These are phyloP conservation scores for Seriola aureovittata DNA, from an alignment of 2,113 vertebrate species.

Conservation along the genomic window DNA sequence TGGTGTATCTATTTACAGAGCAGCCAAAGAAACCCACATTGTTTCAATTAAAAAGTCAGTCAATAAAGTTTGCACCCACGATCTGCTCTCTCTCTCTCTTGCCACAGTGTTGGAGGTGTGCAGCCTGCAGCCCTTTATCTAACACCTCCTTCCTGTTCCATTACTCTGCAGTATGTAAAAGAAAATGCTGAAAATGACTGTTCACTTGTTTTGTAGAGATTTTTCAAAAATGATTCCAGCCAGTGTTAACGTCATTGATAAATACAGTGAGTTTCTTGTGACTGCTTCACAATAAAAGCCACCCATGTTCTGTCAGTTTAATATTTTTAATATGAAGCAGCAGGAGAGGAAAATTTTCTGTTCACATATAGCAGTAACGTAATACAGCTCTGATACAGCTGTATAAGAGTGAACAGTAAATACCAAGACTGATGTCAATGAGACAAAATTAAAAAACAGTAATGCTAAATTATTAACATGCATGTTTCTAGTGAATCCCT, in stretches of 20 bases:
- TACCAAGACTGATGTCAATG: neutral
- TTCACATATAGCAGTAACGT: neutral
- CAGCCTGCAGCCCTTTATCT: conserved; percentile 1
- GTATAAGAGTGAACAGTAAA: neutral
- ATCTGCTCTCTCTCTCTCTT: neutral
- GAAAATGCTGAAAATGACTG: neutral
- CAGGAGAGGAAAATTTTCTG: neutral
- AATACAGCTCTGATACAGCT: neutral
- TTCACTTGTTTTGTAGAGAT: neutral
- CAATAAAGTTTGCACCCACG: conserved; percentile 5
- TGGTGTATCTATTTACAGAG: neutral
- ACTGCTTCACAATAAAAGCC: neutral
- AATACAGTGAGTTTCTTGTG: neutral
- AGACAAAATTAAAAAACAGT: no score
- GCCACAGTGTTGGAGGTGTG: neutral
- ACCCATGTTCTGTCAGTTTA: neutral
- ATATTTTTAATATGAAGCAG: neutral
- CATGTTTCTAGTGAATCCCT: neutral
- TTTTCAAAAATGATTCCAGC: neutral
- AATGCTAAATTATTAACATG: no score
- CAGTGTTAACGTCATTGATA: neutral
- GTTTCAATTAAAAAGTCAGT: conserved; percentile 18
- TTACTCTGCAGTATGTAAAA: neutral
- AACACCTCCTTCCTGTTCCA: neutral
- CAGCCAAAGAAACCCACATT: conserved; percentile 4